Evolutionary conservation across 1,140 invertebrate species (phyloP).

Genomic region (Sarcophaga peregrina): DNA sequence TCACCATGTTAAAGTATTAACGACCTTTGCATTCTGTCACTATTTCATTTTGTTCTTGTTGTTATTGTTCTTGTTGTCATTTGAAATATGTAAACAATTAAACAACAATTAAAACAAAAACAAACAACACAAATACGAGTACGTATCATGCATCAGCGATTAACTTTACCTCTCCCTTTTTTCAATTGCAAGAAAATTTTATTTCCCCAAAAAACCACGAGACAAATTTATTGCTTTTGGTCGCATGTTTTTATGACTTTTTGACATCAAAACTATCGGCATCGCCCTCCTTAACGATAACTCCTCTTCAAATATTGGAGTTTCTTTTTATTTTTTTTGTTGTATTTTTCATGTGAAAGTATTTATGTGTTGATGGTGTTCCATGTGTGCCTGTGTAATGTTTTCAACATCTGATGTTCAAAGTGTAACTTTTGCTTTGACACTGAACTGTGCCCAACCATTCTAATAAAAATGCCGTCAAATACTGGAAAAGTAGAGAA

Average conservation of each 20-base stretch:
- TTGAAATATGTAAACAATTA: background rate
- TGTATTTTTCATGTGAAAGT: no score
- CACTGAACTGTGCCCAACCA: background rate
- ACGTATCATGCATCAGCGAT: no score
- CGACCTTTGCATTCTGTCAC: background rate
- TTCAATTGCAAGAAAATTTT: no score
- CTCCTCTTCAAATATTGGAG: no score
- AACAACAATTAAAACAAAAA: background rate
- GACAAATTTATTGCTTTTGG: no score
- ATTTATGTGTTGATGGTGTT: no score
- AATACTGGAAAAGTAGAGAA: background rate
- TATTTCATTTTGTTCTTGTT: no score
- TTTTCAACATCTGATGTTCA: background rate
- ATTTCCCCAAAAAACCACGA: no score
- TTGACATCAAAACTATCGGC: slow-evolving; percentile 1
- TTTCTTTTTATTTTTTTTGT: no score
- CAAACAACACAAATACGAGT: no score
- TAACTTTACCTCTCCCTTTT: no score
- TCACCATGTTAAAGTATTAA: background rate
- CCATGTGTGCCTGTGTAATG: background rate
- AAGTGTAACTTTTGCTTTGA: background rate
- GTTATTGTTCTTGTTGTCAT: background rate
- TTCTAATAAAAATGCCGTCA: background rate
- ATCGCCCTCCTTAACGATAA: background rate
- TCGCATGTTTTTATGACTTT: background rate